Evolutionary conservation across 2,888 invertebrate genomes (phyloP).

Genomic region (Drosophila picticornis): DNA sequence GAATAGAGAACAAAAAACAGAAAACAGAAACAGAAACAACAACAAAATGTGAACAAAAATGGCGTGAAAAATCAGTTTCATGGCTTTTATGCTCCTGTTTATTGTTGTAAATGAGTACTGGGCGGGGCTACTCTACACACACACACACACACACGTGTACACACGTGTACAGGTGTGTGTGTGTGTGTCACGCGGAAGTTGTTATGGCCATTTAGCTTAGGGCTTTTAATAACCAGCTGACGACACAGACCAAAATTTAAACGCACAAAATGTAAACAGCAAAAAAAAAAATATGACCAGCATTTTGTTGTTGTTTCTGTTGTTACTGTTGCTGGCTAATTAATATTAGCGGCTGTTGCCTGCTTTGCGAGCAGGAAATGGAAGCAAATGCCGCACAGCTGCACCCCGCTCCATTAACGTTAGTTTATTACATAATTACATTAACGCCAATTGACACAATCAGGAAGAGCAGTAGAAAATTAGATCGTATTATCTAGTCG

Average conservation of each 20-base stretch:
- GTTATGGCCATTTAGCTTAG: constrained; percentile 78
- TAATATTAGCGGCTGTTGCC: constrained; percentile 73
- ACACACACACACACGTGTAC: constrained; percentile 1
- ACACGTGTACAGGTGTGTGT: not conserved
- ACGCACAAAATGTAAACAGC: constrained; percentile 50
- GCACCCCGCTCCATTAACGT: constrained; percentile 38
- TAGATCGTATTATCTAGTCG: not conserved
- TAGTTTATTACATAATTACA: constrained; percentile 74
- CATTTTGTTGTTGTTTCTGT: constrained; percentile 30
- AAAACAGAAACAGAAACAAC: constrained; percentile 27
- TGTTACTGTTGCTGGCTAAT: constrained; percentile 47
- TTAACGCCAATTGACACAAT: constrained; percentile 65
- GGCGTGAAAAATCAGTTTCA: constrained; percentile 81
- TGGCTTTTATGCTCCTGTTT: constrained; percentile 79
- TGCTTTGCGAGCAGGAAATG: constrained; percentile 47
- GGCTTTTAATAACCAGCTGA: constrained; percentile 52
- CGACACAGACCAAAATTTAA: constrained; percentile 38
- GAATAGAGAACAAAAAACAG: constrained; percentile 18
- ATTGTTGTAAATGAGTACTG: constrained; percentile 75
- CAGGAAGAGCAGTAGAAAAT: not conserved
- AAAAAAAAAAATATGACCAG: constrained; percentile 34
- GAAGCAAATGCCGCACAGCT: constrained; percentile 37
- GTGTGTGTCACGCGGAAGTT: constrained; percentile 63
- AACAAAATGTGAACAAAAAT: constrained; percentile 76
- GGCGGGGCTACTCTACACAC: constrained; percentile 17